These are phyloP conservation scores for Standfussiana lucernea DNA, from an alignment of 2,888 invertebrate species.

Conservation along the genomic window DNA sequence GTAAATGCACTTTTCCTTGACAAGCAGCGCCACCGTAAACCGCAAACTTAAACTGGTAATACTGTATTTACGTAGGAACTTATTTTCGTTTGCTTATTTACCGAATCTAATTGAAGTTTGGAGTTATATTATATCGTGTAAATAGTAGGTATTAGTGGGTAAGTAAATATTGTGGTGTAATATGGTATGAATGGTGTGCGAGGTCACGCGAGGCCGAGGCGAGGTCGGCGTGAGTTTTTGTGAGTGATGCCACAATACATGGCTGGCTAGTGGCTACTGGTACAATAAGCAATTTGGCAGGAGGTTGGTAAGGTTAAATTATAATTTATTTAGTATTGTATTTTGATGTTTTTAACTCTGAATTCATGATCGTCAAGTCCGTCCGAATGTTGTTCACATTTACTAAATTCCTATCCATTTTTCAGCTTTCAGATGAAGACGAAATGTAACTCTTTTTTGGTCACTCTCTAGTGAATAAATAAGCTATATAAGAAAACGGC, in stretches of 20 bases:
- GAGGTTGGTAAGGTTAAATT: constrained; percentile 10
- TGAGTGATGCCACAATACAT: constrained; percentile 20
- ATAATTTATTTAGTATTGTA: too few species aligned
- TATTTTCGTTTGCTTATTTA: constrained; percentile 36
- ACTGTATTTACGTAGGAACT: constrained; percentile 14
- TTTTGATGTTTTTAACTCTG: too few species aligned
- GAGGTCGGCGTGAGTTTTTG: constrained; percentile 47
- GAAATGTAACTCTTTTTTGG: fast-evolving
- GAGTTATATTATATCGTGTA: constrained; percentile 20
- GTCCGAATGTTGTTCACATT: too few species aligned
- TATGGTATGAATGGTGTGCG: constrained; percentile 39
- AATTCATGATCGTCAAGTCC: too few species aligned
- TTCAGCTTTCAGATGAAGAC: too few species aligned
- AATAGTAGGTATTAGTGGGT: constrained; percentile 33
- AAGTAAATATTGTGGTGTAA: constrained; percentile 49
- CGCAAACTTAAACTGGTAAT: constrained; percentile 6
- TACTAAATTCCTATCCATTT: too few species aligned
- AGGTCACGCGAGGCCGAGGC: constrained; percentile 27
- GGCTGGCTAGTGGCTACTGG: constrained; percentile 15
- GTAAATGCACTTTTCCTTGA: neutral
- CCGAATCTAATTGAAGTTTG: constrained; percentile 31
- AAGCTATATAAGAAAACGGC: neutral
- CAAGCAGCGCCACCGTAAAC: constrained; percentile 17
- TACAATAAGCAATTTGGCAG: constrained; percentile 4
- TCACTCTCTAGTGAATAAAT: neutral